Evolutionary conservation across 2,797 vertebrate genomes (phyloP), one percentile per base, ranked within the genome.

Genomic region (Brachyrhaphis roseni): DNA sequence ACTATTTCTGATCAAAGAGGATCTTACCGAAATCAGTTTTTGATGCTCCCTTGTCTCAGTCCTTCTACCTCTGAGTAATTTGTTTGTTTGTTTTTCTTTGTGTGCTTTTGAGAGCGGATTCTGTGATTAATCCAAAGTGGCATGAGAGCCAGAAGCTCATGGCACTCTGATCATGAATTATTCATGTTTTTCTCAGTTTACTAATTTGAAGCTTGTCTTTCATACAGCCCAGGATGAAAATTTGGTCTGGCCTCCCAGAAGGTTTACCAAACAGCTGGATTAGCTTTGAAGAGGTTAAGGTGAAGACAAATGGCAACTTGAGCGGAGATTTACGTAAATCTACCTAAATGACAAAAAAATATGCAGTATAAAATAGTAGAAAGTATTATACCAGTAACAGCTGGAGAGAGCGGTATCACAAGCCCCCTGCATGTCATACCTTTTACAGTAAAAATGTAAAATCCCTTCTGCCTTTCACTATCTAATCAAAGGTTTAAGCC

Each of bases 1-100:
- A 87, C 74, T 85, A 53, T 87, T 84, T 89, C 82, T 88, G 86
- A 90, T 88, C 82, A 89, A 82, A 86, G 84, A 77, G 75, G 68
- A 86, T 86, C 82, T 86, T 62, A 86, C 57, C 53, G 76, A 79
- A 76, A 87, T 62, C 71, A 79, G 82, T 74, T 84, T 79, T 41
- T 5, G 13, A 70, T 76, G 78, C 73, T 84, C 55, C 75, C 75
- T 76, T 81, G 55, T 82, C 77, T 83, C 78, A 47, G 74, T 79
- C 79, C 77, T 73, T 75, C 77, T 79, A 66, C 83, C 68, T 82
- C 72, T n/a, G 59, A 81, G 81, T 76, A 81, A 76, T 83, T 82
- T 85, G 55, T 87, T 85, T 79, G 76, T 86, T 90, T 86, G 72
- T 90, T 84, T 85, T 81, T 74, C 68, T 79, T 80, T 78, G 46